phyloP scores from a whole-genome alignment of 2,113 vertebrate genomes.

The Jacana jacana region DNA sequence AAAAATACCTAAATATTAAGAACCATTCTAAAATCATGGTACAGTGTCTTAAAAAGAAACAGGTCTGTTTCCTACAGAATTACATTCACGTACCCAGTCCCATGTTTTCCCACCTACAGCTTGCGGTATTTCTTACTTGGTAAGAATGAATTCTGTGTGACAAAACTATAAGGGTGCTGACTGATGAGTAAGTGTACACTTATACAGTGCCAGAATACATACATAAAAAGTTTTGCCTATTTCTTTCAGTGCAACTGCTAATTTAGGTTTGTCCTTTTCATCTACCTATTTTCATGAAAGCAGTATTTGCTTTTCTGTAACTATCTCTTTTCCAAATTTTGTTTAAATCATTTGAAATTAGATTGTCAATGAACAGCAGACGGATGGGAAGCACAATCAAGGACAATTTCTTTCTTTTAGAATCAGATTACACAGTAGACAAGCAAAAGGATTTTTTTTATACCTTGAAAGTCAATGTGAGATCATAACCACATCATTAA shows the following conservation, averaged over 20 bases:
- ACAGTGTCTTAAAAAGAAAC: background rate
- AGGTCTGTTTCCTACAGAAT: background rate
- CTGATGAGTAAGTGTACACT: background rate
- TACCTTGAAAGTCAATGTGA: background rate
- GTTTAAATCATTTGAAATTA: constrained; percentile 8
- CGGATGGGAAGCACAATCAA: background rate
- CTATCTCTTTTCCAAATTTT: background rate
- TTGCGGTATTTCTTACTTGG: background rate
- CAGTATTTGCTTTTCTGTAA: no score
- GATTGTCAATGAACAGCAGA: background rate
- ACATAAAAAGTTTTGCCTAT: background rate
- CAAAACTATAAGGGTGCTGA: background rate
- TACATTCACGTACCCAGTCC: background rate
- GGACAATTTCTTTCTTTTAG: background rate
- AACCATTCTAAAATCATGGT: background rate
- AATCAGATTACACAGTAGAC: background rate
- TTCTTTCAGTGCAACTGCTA: background rate
- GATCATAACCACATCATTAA: background rate
- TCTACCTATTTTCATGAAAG: background rate
- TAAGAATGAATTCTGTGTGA: background rate
- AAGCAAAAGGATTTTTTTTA: background rate
- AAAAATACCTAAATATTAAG: background rate
- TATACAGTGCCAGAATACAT: background rate
- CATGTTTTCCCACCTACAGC: background rate
- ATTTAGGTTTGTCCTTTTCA: background rate